Evolutionary conservation across 2,113 vertebrate species (phyloP).

Genomic region (Petroica traversi): DNA sequence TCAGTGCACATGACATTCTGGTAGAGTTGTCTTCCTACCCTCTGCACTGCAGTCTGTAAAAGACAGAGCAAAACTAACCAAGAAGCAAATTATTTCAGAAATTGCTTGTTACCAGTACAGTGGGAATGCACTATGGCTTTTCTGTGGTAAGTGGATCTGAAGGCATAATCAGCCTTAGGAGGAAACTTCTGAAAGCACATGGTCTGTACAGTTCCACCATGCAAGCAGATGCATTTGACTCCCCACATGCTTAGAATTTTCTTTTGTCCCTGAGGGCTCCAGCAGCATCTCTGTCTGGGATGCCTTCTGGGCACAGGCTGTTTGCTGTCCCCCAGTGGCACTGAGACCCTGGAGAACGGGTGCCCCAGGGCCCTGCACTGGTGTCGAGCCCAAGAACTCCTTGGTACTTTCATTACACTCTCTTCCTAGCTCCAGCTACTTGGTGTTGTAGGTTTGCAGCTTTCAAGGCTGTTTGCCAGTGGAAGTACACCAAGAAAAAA

Average conservation of each 20-base stretch:
- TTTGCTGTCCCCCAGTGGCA: background rate
- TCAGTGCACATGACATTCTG: background rate
- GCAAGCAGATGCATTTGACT: background rate
- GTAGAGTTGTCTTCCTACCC: background rate
- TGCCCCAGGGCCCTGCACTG: fast-evolving
- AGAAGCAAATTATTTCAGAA: background rate
- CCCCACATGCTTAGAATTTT: background rate
- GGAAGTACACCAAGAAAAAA: background rate
- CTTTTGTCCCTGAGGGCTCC: background rate
- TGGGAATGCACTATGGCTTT: background rate
- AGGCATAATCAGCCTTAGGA: background rate
- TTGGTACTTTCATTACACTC: fast-evolving
- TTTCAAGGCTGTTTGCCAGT: background rate
- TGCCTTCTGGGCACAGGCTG: background rate
- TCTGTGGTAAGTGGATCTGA: background rate
- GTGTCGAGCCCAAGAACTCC: background rate
- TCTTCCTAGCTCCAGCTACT: background rate
- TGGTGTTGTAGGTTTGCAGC: background rate
- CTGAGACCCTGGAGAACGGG: fast-evolving
- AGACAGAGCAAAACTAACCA: background rate
- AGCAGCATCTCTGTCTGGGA: background rate
- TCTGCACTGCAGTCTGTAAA: background rate
- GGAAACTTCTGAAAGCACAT: background rate
- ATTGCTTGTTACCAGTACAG: background rate
- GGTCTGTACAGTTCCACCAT: background rate